These are phyloP conservation scores for Rhinolophus ferrumequinum DNA, from an alignment of 2,113 vertebrate genomes.

Conservation along the genomic window DNA sequence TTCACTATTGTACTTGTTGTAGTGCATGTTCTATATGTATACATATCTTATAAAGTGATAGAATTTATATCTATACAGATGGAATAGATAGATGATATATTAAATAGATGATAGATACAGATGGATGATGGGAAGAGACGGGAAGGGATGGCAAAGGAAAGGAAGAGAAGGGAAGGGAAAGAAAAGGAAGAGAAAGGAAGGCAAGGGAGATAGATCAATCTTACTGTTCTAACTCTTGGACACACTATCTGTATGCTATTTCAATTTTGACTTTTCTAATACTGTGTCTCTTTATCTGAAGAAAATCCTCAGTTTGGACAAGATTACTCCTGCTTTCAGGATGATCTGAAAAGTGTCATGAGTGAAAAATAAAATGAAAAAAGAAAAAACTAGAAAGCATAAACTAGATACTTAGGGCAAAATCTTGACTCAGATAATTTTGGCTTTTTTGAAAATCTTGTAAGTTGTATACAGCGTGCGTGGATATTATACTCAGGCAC, in stretches of 20 bases:
- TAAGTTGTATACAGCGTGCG: not conserved
- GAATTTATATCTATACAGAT: not conserved
- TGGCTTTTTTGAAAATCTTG: not conserved
- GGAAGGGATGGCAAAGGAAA: too few relatives aligned
- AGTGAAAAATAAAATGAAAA: not conserved
- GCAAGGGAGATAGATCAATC: not conserved
- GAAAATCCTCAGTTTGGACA: not conserved
- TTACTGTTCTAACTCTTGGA: not conserved
- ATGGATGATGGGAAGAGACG: too few relatives aligned
- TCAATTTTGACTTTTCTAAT: not conserved
- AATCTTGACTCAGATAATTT: not conserved
- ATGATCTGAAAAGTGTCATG: not conserved
- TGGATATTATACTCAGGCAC: not conserved
- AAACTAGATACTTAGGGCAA: not conserved
- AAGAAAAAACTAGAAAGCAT: not conserved
- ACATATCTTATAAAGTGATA: not conserved
- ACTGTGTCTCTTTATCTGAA: not conserved
- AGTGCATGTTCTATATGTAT: not conserved
- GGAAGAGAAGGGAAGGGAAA: too few relatives aligned
- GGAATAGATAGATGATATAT: not conserved
- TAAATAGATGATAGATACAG: not conserved
- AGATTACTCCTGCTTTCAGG: not conserved
- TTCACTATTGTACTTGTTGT: not conserved
- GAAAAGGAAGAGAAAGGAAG: too few relatives aligned
- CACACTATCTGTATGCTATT: not conserved